A percentile compares a stretch with the other conserved stretches of the same genome.
Evolutionary conservation across 1,140 invertebrate species (phyloP).

Genomic region (Eulimnadia texana): DNA sequence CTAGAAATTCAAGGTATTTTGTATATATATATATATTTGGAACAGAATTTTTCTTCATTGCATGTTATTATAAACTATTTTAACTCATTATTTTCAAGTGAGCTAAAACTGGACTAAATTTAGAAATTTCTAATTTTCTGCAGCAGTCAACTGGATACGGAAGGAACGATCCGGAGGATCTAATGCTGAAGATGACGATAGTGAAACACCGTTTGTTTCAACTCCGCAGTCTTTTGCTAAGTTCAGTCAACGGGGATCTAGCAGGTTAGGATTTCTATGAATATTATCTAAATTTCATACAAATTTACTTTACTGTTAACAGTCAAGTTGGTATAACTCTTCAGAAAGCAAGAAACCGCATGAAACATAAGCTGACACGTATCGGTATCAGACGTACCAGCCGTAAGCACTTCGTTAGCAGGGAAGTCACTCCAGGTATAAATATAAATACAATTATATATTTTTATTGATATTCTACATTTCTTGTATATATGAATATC

Average conservation of each 20-base stretch:
- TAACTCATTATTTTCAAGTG: no score
- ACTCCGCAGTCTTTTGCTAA: slow-evolving; percentile 14
- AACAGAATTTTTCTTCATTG: no score
- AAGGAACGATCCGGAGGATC: neutral
- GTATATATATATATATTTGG: no score
- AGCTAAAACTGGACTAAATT: neutral
- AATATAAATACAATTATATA: neutral
- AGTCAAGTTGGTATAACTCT: slow-evolving; percentile 44
- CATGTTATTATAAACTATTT: no score
- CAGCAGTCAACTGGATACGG: neutral
- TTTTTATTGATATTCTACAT: neutral
- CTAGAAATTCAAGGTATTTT: no score
- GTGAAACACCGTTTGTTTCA: slow-evolving; percentile 14
- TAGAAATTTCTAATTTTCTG: neutral
- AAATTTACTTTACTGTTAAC: neutral
- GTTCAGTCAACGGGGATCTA: slow-evolving; percentile 9
- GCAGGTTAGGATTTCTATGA: slow-evolving; percentile 17
- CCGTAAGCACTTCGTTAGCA: slow-evolving; percentile 65
- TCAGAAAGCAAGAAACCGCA: slow-evolving; percentile 60
- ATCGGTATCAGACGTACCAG: slow-evolving; percentile 43
- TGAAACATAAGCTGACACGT: slow-evolving; percentile 58
- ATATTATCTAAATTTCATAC: neutral
- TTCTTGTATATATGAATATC: no score
- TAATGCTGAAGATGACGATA: neutral
- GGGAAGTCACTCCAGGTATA: slow-evolving; percentile 60